Evolutionary conservation across 2,888 invertebrate genomes (phyloP), one percentile per base, ranked within the genome.

Genomic region (Drosophila leonis): DNA sequence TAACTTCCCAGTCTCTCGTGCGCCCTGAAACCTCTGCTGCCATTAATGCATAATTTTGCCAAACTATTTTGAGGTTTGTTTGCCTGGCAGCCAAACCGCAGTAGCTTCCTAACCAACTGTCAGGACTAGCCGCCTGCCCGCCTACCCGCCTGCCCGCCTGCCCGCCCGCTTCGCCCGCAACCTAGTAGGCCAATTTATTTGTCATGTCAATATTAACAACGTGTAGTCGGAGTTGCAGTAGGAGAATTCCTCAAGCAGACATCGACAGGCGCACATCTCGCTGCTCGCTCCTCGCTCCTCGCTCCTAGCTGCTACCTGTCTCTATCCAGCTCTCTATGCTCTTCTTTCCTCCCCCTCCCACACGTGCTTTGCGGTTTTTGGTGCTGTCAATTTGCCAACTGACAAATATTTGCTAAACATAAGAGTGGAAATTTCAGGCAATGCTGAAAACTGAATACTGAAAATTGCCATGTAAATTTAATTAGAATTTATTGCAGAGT

Each of bases 41-140:
- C 73, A 89, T 90, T 90, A 87, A 90, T 90, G 90, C 89, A 87
- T 90, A 87, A 87, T 87, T 90, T 87, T 87, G 85, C 88, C 87
- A 87, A 90, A 90, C 87, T 87, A 87, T 87, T 90, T 90, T 87
- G 89, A 78, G 89, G 89, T 88, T 87, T 82, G 79, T 82, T 83
- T 83, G 90, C 88, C 88, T 77, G 71, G 73, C 76, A 78, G 83
- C 67, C 80, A 70, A 81, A 79, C 89, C 79, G 63, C 78, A 75
- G 75, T 66, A 79, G 78, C 87, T 64, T 65, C 71, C 66, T 31
- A 49, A 63, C 63, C 65, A 41, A 64, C 42, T 56, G 62, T 52
- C 63, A 57, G 62, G n/a, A 35, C 46, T 15, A 8, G 24, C 54
- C 35, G 0, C 52, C 15, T 13, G 31, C 18, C 15, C 24, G 6